Evolutionary conservation across 2,797 vertebrate genomes (phyloP).

Genomic region (Sebastes aleutianus): DNA sequence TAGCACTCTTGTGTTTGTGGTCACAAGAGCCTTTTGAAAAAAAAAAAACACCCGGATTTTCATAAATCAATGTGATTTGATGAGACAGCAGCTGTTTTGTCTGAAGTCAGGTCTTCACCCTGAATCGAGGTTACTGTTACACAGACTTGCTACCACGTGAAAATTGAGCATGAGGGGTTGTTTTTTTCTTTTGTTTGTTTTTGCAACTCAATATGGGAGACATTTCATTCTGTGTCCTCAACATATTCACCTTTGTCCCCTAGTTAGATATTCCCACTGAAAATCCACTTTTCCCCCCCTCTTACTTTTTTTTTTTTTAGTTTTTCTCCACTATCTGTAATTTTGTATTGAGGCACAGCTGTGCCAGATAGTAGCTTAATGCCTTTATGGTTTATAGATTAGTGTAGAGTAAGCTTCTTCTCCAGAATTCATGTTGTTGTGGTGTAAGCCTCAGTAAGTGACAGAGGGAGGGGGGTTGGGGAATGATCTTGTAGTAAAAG

Average conservation of each 20-base stretch:
- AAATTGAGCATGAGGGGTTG: constrained; percentile 41
- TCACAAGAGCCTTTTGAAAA: constrained; percentile 13
- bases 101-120: constrained; percentile 18
- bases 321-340: neutral
- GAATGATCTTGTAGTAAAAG: constrained; percentile 79
- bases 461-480: constrained; percentile 57
- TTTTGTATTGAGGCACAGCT: constrained; percentile 42
- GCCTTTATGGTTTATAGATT: constrained; percentile 69
- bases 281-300: neutral
- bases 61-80: constrained; percentile 34
- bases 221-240: neutral
- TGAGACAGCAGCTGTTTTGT: constrained; percentile 15
- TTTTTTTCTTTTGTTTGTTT: constrained; percentile 63
- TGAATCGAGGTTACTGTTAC: constrained; percentile 40
- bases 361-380: constrained; percentile 43
- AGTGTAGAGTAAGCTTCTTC: constrained; percentile 66
- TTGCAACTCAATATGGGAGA: neutral
- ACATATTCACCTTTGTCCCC: neutral
- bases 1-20: constrained; percentile 58
- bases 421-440: constrained; percentile 67
- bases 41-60: neutral
- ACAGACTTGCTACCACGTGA: constrained; percentile 58
- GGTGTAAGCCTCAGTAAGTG: constrained; percentile 68
- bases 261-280: neutral
- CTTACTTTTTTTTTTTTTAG: neutral